Conservation (phyloP, 2,797 vertebrate genomes). For the Coregonus sp. region DNA sequence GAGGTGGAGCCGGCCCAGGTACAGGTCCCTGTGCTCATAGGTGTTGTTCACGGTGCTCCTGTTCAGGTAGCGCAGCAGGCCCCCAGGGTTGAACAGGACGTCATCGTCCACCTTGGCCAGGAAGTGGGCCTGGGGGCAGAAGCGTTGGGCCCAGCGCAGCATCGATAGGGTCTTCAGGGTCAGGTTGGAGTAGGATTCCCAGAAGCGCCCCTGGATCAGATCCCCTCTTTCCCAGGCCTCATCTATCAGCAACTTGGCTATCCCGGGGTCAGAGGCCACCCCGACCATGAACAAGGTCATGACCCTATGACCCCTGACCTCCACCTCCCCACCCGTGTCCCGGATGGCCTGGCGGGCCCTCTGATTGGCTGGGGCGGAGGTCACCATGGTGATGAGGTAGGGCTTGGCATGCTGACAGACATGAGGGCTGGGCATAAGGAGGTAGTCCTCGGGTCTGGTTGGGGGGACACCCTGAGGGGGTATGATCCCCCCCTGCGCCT, state of each 20-base stretch:
- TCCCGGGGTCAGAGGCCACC: slow-evolving; percentile 59
- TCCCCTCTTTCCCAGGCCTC: slow-evolving; percentile 73
- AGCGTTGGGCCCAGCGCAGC: slow-evolving; percentile 77
- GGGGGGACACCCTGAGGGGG: slow-evolving; percentile 65
- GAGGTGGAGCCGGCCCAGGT: slow-evolving; percentile 85
- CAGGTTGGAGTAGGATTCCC: slow-evolving; percentile 83
- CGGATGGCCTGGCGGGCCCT: slow-evolving; percentile 75
- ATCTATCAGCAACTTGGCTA: slow-evolving; percentile 70
- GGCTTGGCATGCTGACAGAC: slow-evolving; percentile 78
- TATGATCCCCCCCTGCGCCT: slow-evolving; percentile 39
- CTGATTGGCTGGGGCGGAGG: slow-evolving; percentile 70
- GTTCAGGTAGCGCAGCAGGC: slow-evolving; percentile 71
- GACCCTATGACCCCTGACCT: slow-evolving; percentile 67
- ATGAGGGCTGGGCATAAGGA: slow-evolving; percentile 79
- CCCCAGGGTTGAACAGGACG: slow-evolving; percentile 69
- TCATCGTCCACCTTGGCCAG: slow-evolving; percentile 78
- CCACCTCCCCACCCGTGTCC: slow-evolving; percentile 76
- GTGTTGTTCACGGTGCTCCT: slow-evolving; percentile 51
- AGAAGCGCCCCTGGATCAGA: slow-evolving; percentile 80
- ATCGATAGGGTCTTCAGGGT: slow-evolving; percentile 84
- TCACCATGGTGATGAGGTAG: slow-evolving; percentile 78
- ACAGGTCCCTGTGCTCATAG: slow-evolving; percentile 71
- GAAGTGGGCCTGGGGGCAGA: slow-evolving; percentile 68
- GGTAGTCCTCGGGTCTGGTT: slow-evolving; percentile 70
- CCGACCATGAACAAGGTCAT: slow-evolving; percentile 82